A percentile compares a stretch with the other conserved stretches of the same genome.
phyloP scores from a whole-genome alignment of 2,113 vertebrate genomes.

The Hydrolagus affinis region DNA sequence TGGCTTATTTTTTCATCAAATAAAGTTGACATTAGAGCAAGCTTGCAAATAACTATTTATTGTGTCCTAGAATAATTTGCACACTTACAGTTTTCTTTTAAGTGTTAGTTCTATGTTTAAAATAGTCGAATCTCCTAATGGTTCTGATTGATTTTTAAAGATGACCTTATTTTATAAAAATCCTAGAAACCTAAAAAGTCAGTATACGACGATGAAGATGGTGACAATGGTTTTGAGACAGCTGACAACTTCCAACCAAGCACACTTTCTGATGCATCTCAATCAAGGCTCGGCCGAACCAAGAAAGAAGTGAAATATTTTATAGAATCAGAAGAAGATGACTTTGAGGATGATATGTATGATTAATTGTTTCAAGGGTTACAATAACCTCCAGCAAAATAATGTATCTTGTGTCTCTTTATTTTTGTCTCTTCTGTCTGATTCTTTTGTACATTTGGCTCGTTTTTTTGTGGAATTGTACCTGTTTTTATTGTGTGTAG shows the following conservation, averaged over 20 bases:
- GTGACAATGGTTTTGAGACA: constrained; percentile 47
- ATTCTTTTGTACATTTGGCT: constrained; percentile 96
- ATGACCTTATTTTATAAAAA: constrained; percentile 15
- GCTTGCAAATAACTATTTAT: neutral
- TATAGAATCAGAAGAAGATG: constrained; percentile 76
- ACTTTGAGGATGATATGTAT: constrained; percentile 84
- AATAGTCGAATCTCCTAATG: neutral
- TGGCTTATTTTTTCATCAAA: neutral
- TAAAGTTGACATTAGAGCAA: neutral
- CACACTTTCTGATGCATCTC: constrained; percentile 54
- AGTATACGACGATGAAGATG: constrained; percentile 66
- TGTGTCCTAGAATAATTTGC: neutral
- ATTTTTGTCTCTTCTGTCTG: constrained; percentile 65
- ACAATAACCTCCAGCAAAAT: constrained; percentile 56
- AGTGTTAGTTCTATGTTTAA: neutral
- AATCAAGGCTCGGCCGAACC: constrained; percentile 73
- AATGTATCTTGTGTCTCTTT: constrained; percentile 60
- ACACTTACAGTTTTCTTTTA: neutral
- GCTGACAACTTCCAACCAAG: constrained; percentile 62
- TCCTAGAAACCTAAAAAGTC: constrained; percentile 77
- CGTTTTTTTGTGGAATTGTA: constrained; percentile 88
- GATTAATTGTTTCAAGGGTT: constrained; percentile 68
- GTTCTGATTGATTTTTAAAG: constrained; percentile 1
- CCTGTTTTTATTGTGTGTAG: constrained; percentile 89
- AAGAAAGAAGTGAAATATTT: constrained; percentile 95